Evolutionary conservation across 2,113 vertebrate genomes (phyloP).

Genomic region (Sturnus vulgaris): DNA sequence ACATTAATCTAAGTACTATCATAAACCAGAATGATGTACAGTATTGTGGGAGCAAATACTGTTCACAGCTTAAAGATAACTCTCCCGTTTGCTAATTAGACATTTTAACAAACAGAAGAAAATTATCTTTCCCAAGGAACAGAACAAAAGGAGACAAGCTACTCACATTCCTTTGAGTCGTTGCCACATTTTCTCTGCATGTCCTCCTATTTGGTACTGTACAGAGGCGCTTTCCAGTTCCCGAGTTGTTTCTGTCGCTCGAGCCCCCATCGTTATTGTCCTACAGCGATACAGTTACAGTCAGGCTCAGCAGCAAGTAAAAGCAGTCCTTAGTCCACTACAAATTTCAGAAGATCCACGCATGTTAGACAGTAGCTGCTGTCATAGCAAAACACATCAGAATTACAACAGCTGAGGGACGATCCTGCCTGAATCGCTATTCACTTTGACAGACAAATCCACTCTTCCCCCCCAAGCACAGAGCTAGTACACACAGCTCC

Average conservation of each 20-base stretch:
- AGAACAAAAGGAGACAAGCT: conserved; percentile 54
- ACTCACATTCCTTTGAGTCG: conserved; percentile 85
- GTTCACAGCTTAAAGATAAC: not conserved
- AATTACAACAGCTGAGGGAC: conserved; percentile 59
- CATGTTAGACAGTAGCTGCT: conserved; percentile 57
- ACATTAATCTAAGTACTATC: not conserved
- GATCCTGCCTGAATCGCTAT: conserved; percentile 60
- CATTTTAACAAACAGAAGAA: conserved; percentile 26
- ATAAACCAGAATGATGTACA: not conserved
- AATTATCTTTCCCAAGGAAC: not conserved
- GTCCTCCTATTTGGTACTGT: conserved; percentile 77
- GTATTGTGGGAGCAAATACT: not conserved
- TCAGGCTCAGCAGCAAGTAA: conserved; percentile 68
- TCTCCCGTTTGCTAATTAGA: not conserved
- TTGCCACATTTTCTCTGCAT: conserved; percentile 82
- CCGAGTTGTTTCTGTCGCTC: conserved; percentile 66
- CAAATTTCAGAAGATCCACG: conserved; percentile 46
- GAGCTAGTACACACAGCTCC: conserved; percentile 67
- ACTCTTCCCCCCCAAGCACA: conserved; percentile 49
- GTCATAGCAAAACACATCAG: conserved; percentile 51
- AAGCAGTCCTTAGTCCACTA: conserved; percentile 69
- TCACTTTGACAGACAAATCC: conserved; percentile 66
- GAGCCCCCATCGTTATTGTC: conserved; percentile 75
- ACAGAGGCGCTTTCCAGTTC: conserved; percentile 72
- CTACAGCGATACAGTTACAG: conserved; percentile 69